Percentiles rank a stretch among this genome's conserved stretches.
Conservation (phyloP, 2,113 vertebrate species). For the Grammomys surdaster region DNA sequence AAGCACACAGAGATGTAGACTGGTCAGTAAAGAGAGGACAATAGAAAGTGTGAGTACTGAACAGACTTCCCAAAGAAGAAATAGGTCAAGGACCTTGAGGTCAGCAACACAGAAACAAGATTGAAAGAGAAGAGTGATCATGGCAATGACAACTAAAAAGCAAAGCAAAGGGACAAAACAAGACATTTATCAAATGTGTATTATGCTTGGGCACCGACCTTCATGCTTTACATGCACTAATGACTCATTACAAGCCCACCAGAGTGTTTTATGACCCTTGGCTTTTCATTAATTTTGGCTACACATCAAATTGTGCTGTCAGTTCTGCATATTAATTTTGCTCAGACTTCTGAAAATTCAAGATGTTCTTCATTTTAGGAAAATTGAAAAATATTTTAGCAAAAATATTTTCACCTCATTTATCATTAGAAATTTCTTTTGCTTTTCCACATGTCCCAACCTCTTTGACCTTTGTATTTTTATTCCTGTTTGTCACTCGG, state of each 20-base stretch:
- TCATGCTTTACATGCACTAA: not conserved
- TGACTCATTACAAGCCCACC: not conserved
- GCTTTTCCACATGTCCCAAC: not conserved
- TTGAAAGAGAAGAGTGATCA: not conserved
- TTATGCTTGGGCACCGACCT: not conserved
- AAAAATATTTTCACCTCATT: not conserved
- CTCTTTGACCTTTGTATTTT: not conserved
- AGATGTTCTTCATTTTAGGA: not conserved
- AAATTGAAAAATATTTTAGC: no score
- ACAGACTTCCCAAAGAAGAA: not conserved
- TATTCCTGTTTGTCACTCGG: not conserved
- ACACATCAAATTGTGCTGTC: not conserved
- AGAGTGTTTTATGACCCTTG: not conserved
- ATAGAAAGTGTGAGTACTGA: not conserved
- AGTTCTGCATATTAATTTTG: constrained; percentile 9
- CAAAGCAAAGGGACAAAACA: not conserved
- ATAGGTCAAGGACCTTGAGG: not conserved
- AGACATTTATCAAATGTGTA: not conserved
- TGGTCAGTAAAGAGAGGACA: not conserved
- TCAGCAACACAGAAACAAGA: not conserved
- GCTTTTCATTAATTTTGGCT: constrained; percentile 23
- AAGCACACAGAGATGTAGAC: not conserved
- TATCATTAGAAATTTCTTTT: not conserved
- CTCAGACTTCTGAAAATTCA: not conserved
- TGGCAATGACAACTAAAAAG: not conserved